phyloP scores from a whole-genome alignment of 2,888 invertebrate species.

The Choreutis nemorana region DNA sequence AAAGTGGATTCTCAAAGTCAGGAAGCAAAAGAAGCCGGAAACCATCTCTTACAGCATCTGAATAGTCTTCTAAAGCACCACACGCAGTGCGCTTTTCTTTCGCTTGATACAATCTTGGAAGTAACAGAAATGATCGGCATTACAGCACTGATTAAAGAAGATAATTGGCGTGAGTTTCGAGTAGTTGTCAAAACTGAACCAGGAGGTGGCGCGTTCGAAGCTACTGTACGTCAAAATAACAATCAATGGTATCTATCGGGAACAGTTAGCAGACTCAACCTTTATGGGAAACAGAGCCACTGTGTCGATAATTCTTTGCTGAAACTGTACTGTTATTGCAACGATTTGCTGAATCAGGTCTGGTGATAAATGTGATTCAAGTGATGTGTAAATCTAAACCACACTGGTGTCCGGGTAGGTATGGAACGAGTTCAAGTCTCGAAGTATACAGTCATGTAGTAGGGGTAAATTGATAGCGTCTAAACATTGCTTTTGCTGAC shows the following conservation, averaged over 20 bases:
- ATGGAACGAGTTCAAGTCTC: too few species aligned
- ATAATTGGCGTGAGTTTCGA: conserved; percentile 59
- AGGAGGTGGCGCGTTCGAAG: conserved; percentile 76
- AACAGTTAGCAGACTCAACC: conserved; percentile 76
- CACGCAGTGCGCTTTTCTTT: conserved; percentile 70
- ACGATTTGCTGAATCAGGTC: too few species aligned
- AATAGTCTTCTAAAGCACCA: conserved; percentile 68
- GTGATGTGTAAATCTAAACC: too few species aligned
- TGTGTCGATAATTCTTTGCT: conserved; percentile 73
- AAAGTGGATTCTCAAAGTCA: conserved; percentile 56
- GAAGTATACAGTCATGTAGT: too few species aligned
- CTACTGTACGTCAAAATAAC: conserved; percentile 60
- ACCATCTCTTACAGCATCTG: conserved; percentile 67
- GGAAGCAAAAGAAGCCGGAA: conserved; percentile 61
- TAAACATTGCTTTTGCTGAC: too few species aligned
- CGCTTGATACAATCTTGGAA: conserved; percentile 36
- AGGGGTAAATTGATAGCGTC: too few species aligned
- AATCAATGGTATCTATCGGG: conserved; percentile 62
- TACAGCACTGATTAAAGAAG: conserved; percentile 42
- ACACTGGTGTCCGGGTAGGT: too few species aligned
- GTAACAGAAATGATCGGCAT: conserved; percentile 64
- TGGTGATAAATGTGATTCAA: too few species aligned
- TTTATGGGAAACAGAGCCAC: conserved; percentile 75
- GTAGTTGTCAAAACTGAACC: conserved; percentile 69
- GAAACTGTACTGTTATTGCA: conserved; percentile 81